Evolutionary conservation across 2,888 invertebrate species (phyloP).

Genomic region (Thereva nobilitata): DNA sequence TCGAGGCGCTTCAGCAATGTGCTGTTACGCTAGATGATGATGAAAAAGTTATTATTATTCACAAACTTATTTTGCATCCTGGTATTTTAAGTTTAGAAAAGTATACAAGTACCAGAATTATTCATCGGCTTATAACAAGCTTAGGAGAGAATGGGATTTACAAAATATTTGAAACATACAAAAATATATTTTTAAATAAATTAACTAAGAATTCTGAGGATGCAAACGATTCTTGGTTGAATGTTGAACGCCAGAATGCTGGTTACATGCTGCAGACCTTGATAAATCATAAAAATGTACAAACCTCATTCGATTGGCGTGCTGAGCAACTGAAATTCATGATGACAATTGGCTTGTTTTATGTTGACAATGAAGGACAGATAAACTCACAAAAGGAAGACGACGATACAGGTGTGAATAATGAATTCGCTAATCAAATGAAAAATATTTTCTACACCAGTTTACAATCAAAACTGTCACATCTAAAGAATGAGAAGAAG

Average conservation of each 20-base stretch:
- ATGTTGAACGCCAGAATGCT: slow-evolving; percentile 70
- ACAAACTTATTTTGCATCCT: slow-evolving; percentile 68
- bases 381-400: slow-evolving; percentile 47
- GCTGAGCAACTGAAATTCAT: slow-evolving; percentile 67
- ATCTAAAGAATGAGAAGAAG: slow-evolving; percentile 65
- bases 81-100: slow-evolving; percentile 76
- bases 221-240: slow-evolving; percentile 64
- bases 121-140: slow-evolving; percentile 67
- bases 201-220: slow-evolving; percentile 58
- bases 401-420: slow-evolving; percentile 59
- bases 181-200: slow-evolving; percentile 64
- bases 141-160: slow-evolving; percentile 66
- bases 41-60: slow-evolving; percentile 64
- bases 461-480: slow-evolving; percentile 69
- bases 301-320: slow-evolving; percentile 64
- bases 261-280: slow-evolving; percentile 63
- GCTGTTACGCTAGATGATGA: slow-evolving; percentile 60
- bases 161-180: slow-evolving; percentile 66
- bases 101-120: slow-evolving; percentile 67
- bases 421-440: slow-evolving; percentile 62
- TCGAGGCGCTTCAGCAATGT: slow-evolving; percentile 61
- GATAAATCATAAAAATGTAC: slow-evolving; percentile 54
- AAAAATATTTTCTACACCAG: slow-evolving; percentile 72
- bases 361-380: slow-evolving; percentile 59
- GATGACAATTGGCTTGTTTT: slow-evolving; percentile 68